Evolutionary conservation across 2,113 vertebrate species (phyloP), one percentile per base, ranked within the genome.

Genomic region (Thamnaconus septentrionalis): DNA sequence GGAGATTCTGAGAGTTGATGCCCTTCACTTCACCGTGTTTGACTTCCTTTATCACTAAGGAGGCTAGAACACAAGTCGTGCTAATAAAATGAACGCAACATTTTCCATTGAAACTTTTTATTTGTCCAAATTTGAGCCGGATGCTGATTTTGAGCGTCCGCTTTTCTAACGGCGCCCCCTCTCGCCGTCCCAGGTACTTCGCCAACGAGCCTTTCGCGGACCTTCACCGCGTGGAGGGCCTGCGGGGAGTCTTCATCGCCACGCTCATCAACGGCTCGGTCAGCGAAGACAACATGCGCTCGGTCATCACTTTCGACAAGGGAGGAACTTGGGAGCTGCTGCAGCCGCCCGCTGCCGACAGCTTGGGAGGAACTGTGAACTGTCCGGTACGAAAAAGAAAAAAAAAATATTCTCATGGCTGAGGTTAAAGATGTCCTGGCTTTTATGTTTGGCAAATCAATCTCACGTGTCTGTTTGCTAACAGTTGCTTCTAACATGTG

Each of bases 291-390:
- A 98, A 98, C 91, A 97, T 98, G 96, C 90, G 93, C 7, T 98
- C 97, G 0, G 95, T 98, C 89, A 97, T 99, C 89, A 98, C 97
- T 41, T 99, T 98, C 3, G 97, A 99, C 89, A 99, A 99, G 83
- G 97, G 97, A 0, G 97, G 97, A n/a, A 96, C 96, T 4, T 99
- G 97, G 97, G 96, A 99, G 81, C 92, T 94, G 76, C 93, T 99
- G 51, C 94, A 92, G 90, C 91, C 97, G 0, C 97, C 97, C 0
- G 78, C 88, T 0, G 92, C 93, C 49, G 95, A 95, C 0, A 94
- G 64, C 56, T 93, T 96, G 0, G 96, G 96, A 50, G 95, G 96
- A 64, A 94, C 87, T 6, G 87, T 96, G n/a, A 86, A 93, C 59
- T 99, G 97, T 41, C 89, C 96, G 96, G 97, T 98, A 91, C n/a